Conservation (phyloP, 2,888 invertebrate species). For the Agrotis exclamationis region DNA sequence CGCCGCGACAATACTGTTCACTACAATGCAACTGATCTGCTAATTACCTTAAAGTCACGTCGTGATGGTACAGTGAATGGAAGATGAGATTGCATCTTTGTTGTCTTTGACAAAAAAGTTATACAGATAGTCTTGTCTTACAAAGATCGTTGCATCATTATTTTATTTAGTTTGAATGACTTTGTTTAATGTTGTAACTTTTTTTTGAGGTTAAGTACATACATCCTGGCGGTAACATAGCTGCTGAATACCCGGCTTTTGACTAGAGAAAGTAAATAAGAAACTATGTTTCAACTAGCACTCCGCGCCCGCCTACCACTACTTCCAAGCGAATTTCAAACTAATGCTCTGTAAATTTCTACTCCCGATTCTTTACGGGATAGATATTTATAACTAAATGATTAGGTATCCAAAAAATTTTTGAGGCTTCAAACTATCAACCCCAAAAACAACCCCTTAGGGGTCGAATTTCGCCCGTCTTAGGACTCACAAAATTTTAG, state of each 20-base stretch:
- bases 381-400: no score
- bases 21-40: slow-evolving; percentile 47
- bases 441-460: no score
- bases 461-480: no score
- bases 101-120: slow-evolving; percentile 16
- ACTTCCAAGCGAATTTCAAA: no score
- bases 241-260: background rate
- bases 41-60: slow-evolving; percentile 52
- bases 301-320: no score
- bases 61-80: slow-evolving; percentile 39
- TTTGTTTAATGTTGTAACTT: slow-evolving; percentile 8
- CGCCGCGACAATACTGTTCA: slow-evolving; percentile 29
- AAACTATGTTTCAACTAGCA: no score
- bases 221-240: background rate
- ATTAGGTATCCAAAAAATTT: no score
- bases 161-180: slow-evolving; percentile 23
- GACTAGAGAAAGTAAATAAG: no score
- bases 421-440: no score
- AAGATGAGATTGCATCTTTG: slow-evolving; percentile 37
- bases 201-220: background rate
- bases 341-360: no score
- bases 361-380: no score
- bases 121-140: slow-evolving; percentile 29
- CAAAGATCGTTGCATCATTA: slow-evolving; percentile 21
- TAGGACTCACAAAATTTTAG: no score